A percentile compares a stretch with the other conserved stretches of the same genome.
Evolutionary conservation across 2,113 vertebrate genomes (phyloP).

Genomic region (Apteryx owenii): DNA sequence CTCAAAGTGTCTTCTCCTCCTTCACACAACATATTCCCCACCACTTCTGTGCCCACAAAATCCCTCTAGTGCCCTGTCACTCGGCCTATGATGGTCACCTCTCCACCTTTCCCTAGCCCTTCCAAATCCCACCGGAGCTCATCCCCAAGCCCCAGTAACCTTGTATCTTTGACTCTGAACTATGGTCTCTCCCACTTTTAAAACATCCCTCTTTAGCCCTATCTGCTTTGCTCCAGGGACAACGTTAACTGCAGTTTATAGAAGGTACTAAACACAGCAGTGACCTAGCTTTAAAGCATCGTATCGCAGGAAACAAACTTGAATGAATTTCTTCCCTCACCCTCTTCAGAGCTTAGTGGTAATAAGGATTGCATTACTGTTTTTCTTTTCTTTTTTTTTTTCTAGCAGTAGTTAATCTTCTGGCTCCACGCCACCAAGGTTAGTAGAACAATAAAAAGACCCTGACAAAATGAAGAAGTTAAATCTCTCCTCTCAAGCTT

Average conservation of each 20-base stretch:
- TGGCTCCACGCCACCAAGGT: not conserved
- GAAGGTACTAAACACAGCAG: slow-evolving; percentile 22
- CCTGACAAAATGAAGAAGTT: not conserved
- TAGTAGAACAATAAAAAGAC: not conserved
- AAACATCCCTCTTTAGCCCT: not conserved
- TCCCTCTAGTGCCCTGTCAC: not conserved
- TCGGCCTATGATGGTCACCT: not conserved
- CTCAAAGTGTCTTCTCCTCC: accelerated
- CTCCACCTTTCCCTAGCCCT: not conserved
- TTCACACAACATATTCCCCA: not conserved
- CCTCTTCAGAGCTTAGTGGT: not conserved
- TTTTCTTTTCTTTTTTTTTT: not conserved
- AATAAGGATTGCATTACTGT: not conserved
- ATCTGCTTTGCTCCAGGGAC: not conserved
- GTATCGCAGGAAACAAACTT: slow-evolving; percentile 2
- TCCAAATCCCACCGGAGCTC: not conserved
- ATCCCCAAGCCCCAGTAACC: not conserved
- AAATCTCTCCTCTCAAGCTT: not conserved
- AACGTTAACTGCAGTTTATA: slow-evolving; percentile 1
- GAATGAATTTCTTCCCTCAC: not conserved
- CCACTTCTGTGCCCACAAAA: not conserved
- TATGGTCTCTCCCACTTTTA: too few species aligned
- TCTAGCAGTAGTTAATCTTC: not conserved
- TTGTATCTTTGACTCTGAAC: not conserved
- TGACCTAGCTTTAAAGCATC: slow-evolving; percentile 35